Percentiles rank a stretch among this genome's conserved stretches.
phyloP scores from a whole-genome alignment of 2,113 vertebrate genomes.

The Psittacus erithacus region DNA sequence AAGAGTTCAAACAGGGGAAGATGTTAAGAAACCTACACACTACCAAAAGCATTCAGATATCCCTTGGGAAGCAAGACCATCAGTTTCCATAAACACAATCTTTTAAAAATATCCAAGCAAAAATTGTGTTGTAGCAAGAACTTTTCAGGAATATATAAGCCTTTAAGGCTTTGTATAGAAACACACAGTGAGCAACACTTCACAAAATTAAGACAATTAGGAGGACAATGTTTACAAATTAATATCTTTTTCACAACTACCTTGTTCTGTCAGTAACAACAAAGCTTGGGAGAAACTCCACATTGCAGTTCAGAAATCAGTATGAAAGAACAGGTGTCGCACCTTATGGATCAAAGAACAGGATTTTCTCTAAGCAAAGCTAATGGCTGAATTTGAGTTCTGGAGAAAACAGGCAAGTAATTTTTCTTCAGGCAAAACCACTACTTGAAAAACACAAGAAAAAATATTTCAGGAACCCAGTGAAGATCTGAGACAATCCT shows the following conservation, averaged over 20 bases:
- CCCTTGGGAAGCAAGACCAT: not conserved
- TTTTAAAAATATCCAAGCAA: not conserved
- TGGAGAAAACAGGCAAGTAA: not conserved
- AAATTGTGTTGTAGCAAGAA: not conserved
- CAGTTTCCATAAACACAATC: not conserved
- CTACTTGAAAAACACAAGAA: not conserved
- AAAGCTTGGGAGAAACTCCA: rapidly evolving
- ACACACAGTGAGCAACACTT: not conserved
- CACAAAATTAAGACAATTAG: not conserved
- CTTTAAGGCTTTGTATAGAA: not conserved
- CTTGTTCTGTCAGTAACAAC: not conserved
- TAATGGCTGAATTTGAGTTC: not conserved
- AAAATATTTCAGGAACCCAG: not conserved
- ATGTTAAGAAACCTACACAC: not conserved
- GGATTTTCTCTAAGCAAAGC: not conserved
- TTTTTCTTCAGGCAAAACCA: not conserved
- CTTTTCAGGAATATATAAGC: not conserved
- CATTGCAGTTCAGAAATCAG: not conserved
- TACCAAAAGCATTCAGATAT: not conserved
- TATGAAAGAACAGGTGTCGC: not conserved
- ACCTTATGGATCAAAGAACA: not conserved
- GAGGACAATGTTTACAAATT: not conserved
- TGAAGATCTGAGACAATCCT: not conserved
- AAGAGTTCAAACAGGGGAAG: not conserved
- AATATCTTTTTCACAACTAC: not conserved